Conservation (phyloP, 2,797 vertebrate species). For the Pachyuromys duprasi region DNA sequence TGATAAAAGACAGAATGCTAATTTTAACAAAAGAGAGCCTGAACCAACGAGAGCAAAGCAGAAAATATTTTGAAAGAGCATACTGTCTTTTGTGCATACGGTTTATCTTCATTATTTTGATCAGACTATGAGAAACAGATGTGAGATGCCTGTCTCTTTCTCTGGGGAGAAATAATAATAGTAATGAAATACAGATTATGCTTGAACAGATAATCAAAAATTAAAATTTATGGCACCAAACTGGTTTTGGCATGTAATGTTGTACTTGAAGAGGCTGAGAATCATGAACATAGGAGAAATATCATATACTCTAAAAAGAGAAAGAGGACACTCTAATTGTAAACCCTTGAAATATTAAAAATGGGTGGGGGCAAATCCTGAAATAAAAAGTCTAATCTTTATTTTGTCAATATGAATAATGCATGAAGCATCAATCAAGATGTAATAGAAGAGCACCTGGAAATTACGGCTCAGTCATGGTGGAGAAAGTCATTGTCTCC, state of each 20-base stretch:
- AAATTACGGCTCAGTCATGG: not conserved
- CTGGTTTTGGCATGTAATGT: constrained; percentile 62
- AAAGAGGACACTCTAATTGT: not conserved
- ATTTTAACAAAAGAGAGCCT: constrained; percentile 50
- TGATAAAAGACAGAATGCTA: constrained; percentile 51
- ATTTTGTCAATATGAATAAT: constrained; percentile 47
- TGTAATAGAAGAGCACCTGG: constrained; percentile 37
- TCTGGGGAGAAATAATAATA: constrained; percentile 80
- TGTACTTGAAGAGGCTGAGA: constrained; percentile 59
- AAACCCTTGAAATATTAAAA: not conserved
- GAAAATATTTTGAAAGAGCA: constrained; percentile 70
- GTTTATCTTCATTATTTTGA: constrained; percentile 79
- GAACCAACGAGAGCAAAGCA: constrained; percentile 17
- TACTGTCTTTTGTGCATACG: constrained; percentile 55
- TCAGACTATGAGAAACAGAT: constrained; percentile 81
- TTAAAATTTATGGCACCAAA: constrained; percentile 78
- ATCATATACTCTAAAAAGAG: not conserved
- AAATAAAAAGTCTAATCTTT: not conserved
- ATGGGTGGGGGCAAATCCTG: not conserved
- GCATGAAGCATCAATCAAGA: constrained; percentile 29
- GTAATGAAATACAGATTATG: constrained; percentile 82
- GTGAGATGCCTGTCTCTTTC: constrained; percentile 73
- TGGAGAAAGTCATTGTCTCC: not conserved
- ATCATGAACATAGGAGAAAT: not conserved
- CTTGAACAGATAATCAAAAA: constrained; percentile 80